phyloP scores from a whole-genome alignment of 1,140 invertebrate genomes.

The Zaprionus nigranus region DNA sequence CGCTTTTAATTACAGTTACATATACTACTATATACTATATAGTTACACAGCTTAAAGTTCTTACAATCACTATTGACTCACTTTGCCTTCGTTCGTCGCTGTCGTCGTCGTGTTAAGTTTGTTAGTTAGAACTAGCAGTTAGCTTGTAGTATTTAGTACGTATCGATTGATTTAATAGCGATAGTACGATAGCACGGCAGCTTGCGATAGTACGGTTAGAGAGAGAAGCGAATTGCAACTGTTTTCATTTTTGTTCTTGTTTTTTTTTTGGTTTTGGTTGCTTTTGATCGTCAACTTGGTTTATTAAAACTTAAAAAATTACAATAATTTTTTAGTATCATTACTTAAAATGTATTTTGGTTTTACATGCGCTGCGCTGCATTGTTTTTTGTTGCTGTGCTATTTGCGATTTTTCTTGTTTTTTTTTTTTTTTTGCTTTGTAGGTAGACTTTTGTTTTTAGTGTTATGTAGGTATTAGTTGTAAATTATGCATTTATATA shows the following conservation, averaged over 20 bases:
- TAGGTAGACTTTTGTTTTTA: conserved; percentile 80
- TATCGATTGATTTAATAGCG: conserved; percentile 45
- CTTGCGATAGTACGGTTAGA: conserved; percentile 46
- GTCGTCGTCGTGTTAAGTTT: conserved; percentile 28
- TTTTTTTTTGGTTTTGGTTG: conserved; percentile 39
- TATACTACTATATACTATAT: conserved; percentile 33
- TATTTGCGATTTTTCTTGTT: conserved; percentile 36
- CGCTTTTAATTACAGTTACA: conserved; percentile 61
- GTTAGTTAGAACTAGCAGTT: conserved; percentile 69
- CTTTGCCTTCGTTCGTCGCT: conserved; percentile 63
- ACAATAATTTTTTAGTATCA: conserved; percentile 67
- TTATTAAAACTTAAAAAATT: conserved; percentile 81
- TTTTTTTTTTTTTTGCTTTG: neutral
- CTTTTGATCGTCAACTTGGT: conserved; percentile 76
- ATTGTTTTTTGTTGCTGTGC: conserved; percentile 52
- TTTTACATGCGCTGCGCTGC: conserved; percentile 79
- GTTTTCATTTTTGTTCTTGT: conserved; percentile 30
- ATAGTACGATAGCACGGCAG: conserved; percentile 15
- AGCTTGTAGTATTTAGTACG: conserved; percentile 70
- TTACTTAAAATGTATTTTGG: conserved; percentile 79
- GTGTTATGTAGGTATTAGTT: conserved; percentile 63
- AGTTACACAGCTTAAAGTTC: conserved; percentile 11
- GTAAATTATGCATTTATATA: conserved; percentile 63
- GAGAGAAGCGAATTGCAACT: conserved; percentile 56
- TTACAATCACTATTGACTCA: conserved; percentile 68